Conservation (phyloP, 2,113 vertebrate species). For the Syngnathoides biaculeatus region DNA sequence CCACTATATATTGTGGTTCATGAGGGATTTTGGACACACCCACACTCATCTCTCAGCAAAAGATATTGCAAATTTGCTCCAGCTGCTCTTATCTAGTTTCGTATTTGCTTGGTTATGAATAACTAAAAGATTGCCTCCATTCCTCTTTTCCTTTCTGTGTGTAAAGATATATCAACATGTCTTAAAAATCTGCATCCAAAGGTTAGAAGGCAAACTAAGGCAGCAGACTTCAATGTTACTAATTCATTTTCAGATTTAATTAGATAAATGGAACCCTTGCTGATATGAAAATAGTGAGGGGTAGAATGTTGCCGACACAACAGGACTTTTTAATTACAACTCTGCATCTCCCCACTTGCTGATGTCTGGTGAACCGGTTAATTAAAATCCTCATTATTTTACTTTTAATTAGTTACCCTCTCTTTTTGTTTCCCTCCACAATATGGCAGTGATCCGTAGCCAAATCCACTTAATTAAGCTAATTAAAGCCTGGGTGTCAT, state of each 20-base stretch:
- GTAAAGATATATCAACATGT: slow-evolving; percentile 3
- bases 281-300: slow-evolving; percentile 68
- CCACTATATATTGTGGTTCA: too few relatives aligned
- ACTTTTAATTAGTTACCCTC: slow-evolving; percentile 77
- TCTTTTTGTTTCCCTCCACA: slow-evolving; percentile 76
- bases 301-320: slow-evolving; percentile 74
- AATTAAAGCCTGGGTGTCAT: too few relatives aligned
- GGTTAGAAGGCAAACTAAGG: slow-evolving; percentile 49
- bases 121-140: too few relatives aligned
- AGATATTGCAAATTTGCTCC: not conserved
- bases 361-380: slow-evolving; percentile 76
- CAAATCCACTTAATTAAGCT: slow-evolving; percentile 76
- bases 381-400: slow-evolving; percentile 80
- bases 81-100: not conserved
- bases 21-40: too few relatives aligned
- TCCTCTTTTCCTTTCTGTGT: not conserved
- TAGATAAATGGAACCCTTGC: slow-evolving; percentile 75
- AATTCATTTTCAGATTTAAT: slow-evolving; percentile 80
- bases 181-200: slow-evolving; percentile 23
- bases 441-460: slow-evolving; percentile 75
- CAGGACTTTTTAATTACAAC: slow-evolving; percentile 78
- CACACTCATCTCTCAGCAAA: not conserved
- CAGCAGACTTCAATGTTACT: slow-evolving; percentile 71
- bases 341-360: slow-evolving; percentile 64
- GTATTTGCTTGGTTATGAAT: not conserved